phyloP scores from a whole-genome alignment of 2,888 invertebrate species.

The Oegoconia quadripuncta region DNA sequence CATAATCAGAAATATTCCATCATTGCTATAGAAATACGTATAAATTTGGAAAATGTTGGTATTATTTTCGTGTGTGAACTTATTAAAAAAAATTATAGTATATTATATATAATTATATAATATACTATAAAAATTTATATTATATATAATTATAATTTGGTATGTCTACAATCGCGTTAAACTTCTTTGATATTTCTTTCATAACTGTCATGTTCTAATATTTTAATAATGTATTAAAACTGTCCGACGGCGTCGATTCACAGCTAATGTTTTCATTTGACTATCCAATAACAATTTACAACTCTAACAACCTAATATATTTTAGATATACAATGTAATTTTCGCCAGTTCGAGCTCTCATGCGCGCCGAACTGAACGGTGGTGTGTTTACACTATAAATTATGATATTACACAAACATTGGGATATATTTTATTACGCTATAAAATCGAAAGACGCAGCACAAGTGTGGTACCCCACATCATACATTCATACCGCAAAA shows the following conservation, averaged over 20 bases:
- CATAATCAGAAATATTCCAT: too few relatives aligned
- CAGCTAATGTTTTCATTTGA: not conserved
- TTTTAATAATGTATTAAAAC: not conserved
- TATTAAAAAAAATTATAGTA: too few relatives aligned
- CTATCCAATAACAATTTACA: not conserved
- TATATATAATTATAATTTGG: too few relatives aligned
- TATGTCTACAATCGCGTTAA: too few relatives aligned
- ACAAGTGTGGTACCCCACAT: constrained; percentile 32
- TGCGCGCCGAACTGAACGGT: constrained; percentile 24
- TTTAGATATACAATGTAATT: constrained; percentile 2
- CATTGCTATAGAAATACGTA: too few relatives aligned
- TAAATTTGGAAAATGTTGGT: too few relatives aligned
- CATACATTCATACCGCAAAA: constrained; percentile 22
- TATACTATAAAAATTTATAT: too few relatives aligned
- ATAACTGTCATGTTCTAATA: not conserved
- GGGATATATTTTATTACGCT: constrained; percentile 63
- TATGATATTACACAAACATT: constrained; percentile 67
- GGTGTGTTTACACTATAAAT: constrained; percentile 66
- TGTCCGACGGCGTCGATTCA: not conserved
- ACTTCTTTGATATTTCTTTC: too few relatives aligned
- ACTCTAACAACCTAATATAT: constrained; percentile 3
- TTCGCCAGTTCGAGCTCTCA: constrained; percentile 24
- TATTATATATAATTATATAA: too few relatives aligned
- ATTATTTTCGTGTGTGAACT: too few relatives aligned
- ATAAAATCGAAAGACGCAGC: constrained; percentile 57